phyloP scores from a whole-genome alignment of 2,888 invertebrate species.

The Physocephala rufipes region DNA sequence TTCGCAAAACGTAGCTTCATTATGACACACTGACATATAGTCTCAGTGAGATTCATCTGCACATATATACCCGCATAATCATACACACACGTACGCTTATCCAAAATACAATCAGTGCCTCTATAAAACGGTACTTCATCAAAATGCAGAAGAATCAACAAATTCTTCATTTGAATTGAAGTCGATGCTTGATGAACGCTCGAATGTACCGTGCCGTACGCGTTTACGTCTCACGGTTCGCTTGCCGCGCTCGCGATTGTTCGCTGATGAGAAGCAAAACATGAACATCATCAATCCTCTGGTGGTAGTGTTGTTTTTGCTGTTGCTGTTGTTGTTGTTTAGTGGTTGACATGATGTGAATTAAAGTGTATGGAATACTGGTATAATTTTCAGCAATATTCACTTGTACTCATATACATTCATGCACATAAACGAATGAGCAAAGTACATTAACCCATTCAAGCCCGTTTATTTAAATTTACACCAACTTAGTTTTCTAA shows the following conservation, averaged over 20 bases:
- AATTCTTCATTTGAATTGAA: constrained; percentile 15
- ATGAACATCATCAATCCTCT: background rate
- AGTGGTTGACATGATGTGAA: constrained; percentile 5
- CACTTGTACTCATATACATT: background rate
- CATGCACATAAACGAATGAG: background rate
- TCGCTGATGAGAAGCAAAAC: background rate
- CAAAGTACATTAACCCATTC: background rate
- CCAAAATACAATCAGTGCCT: background rate
- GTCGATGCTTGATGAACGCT: constrained; percentile 13
- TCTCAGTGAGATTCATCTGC: too few species aligned
- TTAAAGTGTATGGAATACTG: background rate
- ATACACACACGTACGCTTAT: background rate
- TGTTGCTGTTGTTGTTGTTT: background rate
- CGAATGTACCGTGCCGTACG: too few species aligned
- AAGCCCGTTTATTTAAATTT: background rate
- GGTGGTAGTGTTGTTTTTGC: background rate
- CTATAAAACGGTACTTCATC: constrained; percentile 11
- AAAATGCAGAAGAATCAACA: constrained; percentile 5
- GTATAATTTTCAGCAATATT: background rate
- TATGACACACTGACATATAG: constrained; percentile 11
- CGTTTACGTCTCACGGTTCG: background rate
- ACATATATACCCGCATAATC: background rate
- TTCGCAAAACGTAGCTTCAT: constrained; percentile 13
- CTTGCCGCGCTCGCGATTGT: too few species aligned
- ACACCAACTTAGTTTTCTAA: too few species aligned